Base-by-base conservation (phyloP, 2,888 invertebrate genomes). In the Merodon equestris region DNA sequence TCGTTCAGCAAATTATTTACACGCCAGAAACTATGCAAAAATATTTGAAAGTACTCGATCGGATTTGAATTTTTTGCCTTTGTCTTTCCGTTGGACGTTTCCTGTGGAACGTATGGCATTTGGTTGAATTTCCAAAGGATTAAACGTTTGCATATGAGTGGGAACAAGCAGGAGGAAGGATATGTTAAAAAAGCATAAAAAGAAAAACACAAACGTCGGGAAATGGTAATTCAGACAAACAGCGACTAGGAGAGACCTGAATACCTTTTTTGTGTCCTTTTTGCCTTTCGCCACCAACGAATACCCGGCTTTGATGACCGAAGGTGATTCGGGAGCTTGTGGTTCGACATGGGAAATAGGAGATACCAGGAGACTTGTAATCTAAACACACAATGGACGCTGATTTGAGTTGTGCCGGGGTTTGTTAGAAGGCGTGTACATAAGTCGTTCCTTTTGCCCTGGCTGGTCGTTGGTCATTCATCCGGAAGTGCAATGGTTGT, bases 11-110 rank as follows among this genome's bases (percentile, higher is more conserved):
- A 68, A 79, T 79, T 74, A 79, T 56, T 79, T 64, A 58, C 79
- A 66, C 79, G 70, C 64, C 74, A 74, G 51, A 79, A 79, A 79
- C 74, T 79, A 79, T 79, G 79, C 79, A 79, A 42, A 73, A 68
- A 64, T 73, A 68, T 79, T 79, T 74, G 38, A 68, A 44, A 27
- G 27, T 27, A 27, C 27, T 27, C 27, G 27, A 4, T 27, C 27
- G 27, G 27, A 27, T 27, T 27, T 27, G 27, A 27, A 7, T 27
- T 27, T 27, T 7, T 7, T 27, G 2, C 7, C 7, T 27, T 27
- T 2, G 7, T 27, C 27, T 7, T 27, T 27, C 7, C 3, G 2
- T 27, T 27, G 27, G 27, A 4, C 27, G 27, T 27, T 27, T 27
- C 27, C 27, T 27, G 27, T 27, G 3, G 27, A 27, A 27, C 27